These are phyloP conservation scores for Gasterosteus aculeatus DNA, from an alignment of 2,113 vertebrate genomes.

Conservation along the genomic window DNA sequence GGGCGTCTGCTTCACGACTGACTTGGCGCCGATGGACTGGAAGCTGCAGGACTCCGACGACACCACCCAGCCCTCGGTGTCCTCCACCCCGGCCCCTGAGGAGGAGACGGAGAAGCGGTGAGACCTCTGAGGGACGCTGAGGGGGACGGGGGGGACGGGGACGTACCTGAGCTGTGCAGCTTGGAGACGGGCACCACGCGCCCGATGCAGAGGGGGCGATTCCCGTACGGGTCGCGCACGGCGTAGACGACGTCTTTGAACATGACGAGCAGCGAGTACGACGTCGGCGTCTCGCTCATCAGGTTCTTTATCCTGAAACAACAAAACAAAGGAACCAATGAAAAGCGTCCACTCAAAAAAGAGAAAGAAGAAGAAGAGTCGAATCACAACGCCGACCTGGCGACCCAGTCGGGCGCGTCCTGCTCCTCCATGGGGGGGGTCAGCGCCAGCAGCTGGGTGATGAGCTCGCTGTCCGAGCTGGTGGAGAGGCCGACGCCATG, in stretches of 20 bases:
- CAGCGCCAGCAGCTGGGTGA: constrained; percentile 94
- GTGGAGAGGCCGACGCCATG: constrained; percentile 96
- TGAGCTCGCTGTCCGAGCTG: constrained; percentile 96
- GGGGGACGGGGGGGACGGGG: not conserved
- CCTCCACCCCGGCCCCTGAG: constrained; percentile 81
- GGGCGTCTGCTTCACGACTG: constrained; percentile 49
- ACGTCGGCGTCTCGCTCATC: constrained; percentile 94
- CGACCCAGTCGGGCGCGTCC: constrained; percentile 93
- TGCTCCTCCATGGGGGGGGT: constrained; percentile 94
- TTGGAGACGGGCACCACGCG: constrained; percentile 90
- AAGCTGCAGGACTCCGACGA: constrained; percentile 99
- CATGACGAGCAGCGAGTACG: constrained; percentile 95
- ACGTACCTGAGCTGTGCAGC: constrained; percentile 81
- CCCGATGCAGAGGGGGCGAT: constrained; percentile 94
- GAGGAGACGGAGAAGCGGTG: not conserved
- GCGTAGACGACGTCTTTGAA: constrained; percentile 95
- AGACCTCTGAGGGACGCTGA: constrained; percentile 16
- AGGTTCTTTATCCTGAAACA: constrained; percentile 92
- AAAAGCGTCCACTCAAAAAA: no score
- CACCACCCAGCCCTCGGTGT: constrained; percentile 97
- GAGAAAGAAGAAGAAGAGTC: not conserved
- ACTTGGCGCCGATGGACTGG: constrained; percentile 97
- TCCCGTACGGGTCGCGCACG: constrained; percentile 95
- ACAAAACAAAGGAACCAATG: no score
- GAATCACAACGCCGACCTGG: constrained; percentile 82